Evolutionary conservation across 2,797 vertebrate species (phyloP).

Genomic region (Spinus pinus): DNA sequence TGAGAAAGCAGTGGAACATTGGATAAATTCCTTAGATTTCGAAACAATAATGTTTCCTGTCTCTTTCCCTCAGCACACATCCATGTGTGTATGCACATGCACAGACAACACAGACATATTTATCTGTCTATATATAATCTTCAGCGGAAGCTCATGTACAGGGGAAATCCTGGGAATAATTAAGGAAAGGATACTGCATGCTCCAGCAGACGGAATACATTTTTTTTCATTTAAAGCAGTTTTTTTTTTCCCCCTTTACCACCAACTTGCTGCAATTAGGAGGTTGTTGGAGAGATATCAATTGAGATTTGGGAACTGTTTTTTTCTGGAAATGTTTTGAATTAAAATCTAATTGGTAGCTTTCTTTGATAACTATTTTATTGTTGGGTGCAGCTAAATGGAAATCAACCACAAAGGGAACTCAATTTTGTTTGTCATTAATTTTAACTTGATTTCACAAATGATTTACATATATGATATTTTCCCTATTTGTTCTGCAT

Average conservation of each 20-base stretch:
- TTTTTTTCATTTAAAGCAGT: conserved; percentile 73
- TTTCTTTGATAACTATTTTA: conserved; percentile 79
- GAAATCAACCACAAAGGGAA: conserved; percentile 68
- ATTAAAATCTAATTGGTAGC: conserved; percentile 78
- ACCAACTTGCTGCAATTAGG: conserved; percentile 78
- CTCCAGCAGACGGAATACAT: conserved; percentile 68
- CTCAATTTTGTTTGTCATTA: conserved; percentile 71
- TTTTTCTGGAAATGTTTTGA: conserved; percentile 77
- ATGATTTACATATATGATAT: conserved; percentile 58
- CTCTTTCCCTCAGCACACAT: not conserved
- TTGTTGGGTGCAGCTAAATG: conserved; percentile 70
- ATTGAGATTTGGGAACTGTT: conserved; percentile 69
- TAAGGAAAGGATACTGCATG: conserved; percentile 58
- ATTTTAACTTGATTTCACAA: conserved; percentile 66
- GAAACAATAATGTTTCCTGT: not conserved
- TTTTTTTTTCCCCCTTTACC: conserved; percentile 38
- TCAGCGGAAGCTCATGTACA: conserved; percentile 31
- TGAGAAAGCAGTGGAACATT: not conserved
- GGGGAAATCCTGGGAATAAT: conserved; percentile 61
- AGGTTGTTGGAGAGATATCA: conserved; percentile 73
- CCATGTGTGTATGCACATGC: not conserved
- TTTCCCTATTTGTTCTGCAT: conserved; percentile 33
- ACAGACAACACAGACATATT: not conserved
- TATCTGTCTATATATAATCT: conserved; percentile 55
- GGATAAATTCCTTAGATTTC: not conserved